These are phyloP conservation scores for Harpagoxenus sublaevis DNA, from an alignment of 2,888 invertebrate genomes.

Conservation along the genomic window DNA sequence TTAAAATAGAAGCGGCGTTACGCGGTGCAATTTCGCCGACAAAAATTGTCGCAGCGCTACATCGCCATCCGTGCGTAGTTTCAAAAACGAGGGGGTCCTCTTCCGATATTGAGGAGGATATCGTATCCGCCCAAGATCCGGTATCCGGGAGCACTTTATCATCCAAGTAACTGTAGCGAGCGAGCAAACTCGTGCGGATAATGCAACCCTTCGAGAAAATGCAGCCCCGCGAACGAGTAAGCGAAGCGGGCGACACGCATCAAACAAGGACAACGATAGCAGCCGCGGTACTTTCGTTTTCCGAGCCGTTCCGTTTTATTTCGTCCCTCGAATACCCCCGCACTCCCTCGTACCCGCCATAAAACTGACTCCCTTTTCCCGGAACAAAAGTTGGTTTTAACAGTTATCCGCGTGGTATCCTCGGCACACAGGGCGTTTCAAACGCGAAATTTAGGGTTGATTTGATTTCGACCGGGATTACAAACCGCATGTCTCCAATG, in stretches of 20 bases:
- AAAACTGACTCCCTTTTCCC: conserved; percentile 22
- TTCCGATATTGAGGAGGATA: conserved; percentile 70
- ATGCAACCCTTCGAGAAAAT: conserved; percentile 71
- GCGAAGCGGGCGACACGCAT: conserved; percentile 31
- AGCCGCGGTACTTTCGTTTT: conserved; percentile 67
- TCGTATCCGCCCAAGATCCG: conserved; percentile 60
- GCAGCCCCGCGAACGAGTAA: conserved; percentile 51
- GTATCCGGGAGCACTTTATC: conserved; percentile 70
- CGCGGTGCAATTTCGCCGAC: conserved; percentile 18
- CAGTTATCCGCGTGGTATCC: conserved; percentile 75
- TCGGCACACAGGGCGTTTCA: conserved; percentile 14
- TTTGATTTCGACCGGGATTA: conserved; percentile 30
- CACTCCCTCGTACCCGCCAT: conserved; percentile 4
- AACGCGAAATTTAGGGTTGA: background rate
- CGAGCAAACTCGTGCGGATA: conserved; percentile 70
- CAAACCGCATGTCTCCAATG: conserved; percentile 15
- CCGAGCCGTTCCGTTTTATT: conserved; percentile 68
- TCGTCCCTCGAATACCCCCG: conserved; percentile 45
- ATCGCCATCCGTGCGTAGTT: conserved; percentile 36
- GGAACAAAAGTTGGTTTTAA: conserved; percentile 77
- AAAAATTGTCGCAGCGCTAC: conserved; percentile 41
- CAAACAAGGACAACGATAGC: conserved; percentile 41
- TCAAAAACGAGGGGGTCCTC: conserved; percentile 57
- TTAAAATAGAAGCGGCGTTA: background rate
- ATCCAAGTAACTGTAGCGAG: conserved; percentile 66